phyloP scores from a whole-genome alignment of 1,140 invertebrate genomes.

The Ips typographus region DNA sequence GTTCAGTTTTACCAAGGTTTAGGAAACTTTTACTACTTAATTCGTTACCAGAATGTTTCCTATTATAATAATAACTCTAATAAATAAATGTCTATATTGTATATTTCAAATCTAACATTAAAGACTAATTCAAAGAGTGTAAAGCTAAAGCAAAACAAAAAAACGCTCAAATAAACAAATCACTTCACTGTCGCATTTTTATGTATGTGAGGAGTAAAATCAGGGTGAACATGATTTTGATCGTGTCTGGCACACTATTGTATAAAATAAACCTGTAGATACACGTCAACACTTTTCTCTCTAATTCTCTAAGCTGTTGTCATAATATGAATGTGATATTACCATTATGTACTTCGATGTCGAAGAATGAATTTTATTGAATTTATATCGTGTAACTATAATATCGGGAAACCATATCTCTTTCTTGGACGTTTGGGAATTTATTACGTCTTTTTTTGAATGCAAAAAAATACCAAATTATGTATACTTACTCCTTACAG shows the following conservation, averaged over 20 bases:
- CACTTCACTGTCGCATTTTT: too few relatives aligned
- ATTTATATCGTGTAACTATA: constrained; percentile 14
- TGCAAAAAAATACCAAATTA: constrained; percentile 28
- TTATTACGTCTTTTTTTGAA: constrained; percentile 24
- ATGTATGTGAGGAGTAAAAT: too few relatives aligned
- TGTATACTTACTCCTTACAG: constrained; percentile 24
- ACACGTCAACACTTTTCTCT: constrained; percentile 9
- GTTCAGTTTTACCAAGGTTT: too few relatives aligned
- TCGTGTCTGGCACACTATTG: constrained; percentile 9
- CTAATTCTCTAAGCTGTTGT: constrained; percentile 12
- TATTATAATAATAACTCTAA: too few relatives aligned
- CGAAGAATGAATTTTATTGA: constrained; percentile 33
- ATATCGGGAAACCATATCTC: constrained; percentile 22
- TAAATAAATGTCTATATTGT: neutral
- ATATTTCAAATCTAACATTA: neutral
- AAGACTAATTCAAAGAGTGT: too few relatives aligned
- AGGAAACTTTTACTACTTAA: too few relatives aligned
- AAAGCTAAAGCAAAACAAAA: too few relatives aligned
- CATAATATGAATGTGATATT: constrained; percentile 26
- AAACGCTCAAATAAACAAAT: too few relatives aligned
- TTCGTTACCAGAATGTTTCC: too few relatives aligned
- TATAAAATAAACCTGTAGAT: constrained; percentile 15
- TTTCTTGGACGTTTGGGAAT: constrained; percentile 21
- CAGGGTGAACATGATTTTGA: too few relatives aligned
- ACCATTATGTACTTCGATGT: constrained; percentile 26